Base-by-base conservation (phyloP, 2,113 vertebrate species). In the Stigmatopora nigra region DNA sequence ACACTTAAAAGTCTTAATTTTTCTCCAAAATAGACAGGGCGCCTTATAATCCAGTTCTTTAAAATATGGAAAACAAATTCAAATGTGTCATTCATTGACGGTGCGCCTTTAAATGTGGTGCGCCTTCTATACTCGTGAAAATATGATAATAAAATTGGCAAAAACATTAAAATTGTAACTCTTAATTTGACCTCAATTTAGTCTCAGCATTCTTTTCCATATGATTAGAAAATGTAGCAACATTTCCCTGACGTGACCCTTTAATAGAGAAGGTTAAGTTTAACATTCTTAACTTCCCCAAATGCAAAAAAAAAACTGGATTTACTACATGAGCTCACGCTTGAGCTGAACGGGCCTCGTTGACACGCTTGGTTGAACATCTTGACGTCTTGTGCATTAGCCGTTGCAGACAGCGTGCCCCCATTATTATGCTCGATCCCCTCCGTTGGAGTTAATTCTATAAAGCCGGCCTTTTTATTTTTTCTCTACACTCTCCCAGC, bases 371-470 rank as follows among this genome's bases (percentile, higher is more conserved):
- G 3, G 11, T 53, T 20, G 10, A 20, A 53, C 17, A 60, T 60
- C 57, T 60, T 20, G 57, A 60, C 57, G 57, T 58, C 56, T 38
- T 7, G 9, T 10, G 57, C 12, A 60, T 60, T 41, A 60, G 57
- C 57, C 1, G 17, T 60, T 60, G n/a, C 57, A 59, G 35, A 59
- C 57, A 19, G 16, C 57, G 16, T 11, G 3, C 57, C 57, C 36
- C 57, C 36, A 60, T 60, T 60, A 60, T 44, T 41, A 60, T 41
- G 36, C 57, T 20, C 57, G 9, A 60, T 41, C 57, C 57, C 57
- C n/a, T 60, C 57, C 57, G 36, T 13, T 36, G 38, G 10, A 41
- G 35, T 17, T 60, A 60, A 60, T 60, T 60, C 57, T 41, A 38
- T 60, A 41, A 60, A 60, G 57, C 57, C 36, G 36, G 17, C 11